These are phyloP conservation scores for Synaphobranchus kaupii DNA, from an alignment of 2,797 vertebrate species.

Conservation along the genomic window DNA sequence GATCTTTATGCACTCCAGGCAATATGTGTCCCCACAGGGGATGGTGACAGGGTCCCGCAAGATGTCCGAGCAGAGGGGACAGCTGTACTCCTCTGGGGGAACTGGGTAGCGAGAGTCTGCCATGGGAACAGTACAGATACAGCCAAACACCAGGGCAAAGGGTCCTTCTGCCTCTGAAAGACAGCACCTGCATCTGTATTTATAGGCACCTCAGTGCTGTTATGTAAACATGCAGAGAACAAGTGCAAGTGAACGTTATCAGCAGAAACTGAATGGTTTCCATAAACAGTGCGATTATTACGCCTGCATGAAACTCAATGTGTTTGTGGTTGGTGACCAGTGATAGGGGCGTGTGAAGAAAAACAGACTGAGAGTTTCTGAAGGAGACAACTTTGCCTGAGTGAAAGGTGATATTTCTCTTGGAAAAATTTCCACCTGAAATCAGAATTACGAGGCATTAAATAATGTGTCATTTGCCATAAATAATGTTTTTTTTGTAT, in stretches of 20 bases:
- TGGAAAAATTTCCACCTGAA: no score
- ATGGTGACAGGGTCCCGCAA: constrained; percentile 76
- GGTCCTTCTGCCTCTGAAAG: constrained; percentile 23
- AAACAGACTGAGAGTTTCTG: neutral
- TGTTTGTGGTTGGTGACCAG: constrained; percentile 30
- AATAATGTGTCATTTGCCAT: no score
- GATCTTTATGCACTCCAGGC: constrained; percentile 78
- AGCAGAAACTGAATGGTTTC: constrained; percentile 37
- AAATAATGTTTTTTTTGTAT: no score
- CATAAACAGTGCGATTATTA: constrained; percentile 37
- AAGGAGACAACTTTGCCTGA: neutral
- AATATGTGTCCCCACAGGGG: constrained; percentile 82
- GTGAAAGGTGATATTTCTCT: neutral
- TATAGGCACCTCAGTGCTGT: constrained; percentile 56
- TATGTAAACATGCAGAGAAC: constrained; percentile 54
- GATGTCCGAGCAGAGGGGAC: constrained; percentile 74
- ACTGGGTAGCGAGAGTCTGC: constrained; percentile 61
- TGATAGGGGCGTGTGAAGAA: neutral
- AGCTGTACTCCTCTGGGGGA: constrained; percentile 67
- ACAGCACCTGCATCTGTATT: constrained; percentile 44
- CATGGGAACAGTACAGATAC: constrained; percentile 47
- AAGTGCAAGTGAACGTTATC: constrained; percentile 10
- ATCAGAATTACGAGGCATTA: no score
- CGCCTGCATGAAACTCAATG: constrained; percentile 40
- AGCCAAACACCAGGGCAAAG: neutral